Base-by-base conservation (phyloP, 1,140 invertebrate genomes). In the Archivesica marissinica region DNA sequence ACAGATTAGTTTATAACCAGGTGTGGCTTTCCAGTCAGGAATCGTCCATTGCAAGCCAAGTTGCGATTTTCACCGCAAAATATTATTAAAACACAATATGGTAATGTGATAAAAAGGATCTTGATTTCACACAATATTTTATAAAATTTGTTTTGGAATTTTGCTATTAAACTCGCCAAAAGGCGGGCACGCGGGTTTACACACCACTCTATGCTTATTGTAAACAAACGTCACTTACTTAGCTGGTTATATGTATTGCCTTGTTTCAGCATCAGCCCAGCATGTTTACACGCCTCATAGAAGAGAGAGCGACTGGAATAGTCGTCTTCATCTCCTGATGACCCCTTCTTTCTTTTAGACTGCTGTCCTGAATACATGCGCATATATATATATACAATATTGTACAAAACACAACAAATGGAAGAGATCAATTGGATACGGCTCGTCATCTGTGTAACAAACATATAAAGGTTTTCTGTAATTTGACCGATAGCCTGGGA, bases 191-290 rank as follows among this genome's bases (percentile, higher is more conserved):
- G 7, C 17, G 7, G 7, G 7, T 47, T 47, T 9, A 47, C 41
- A 47, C 17, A 47, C 41, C 41, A 47, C 41, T 47, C 7, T 47
- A 47, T 17, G 7, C 41, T 47, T 17, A 9, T 47, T 47, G 7
- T 9, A 28, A 13, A 64, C 15, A 35, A 23, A 25, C 59, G 2
- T 23, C 59, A 88, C 89, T 85, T 87, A 92, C 90, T 77, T 28
- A 92, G 66, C 86, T 87, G 87, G 86, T 91, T 90, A 44, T 74
- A 76, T 3, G 56, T 77, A 13, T 83, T 80, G 38, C 88, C 89
- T 88, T 86, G 82, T 61, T 88, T 91, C 25, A 92, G 85, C 0
- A 61, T 47, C 15, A 92, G 35, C 20, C 91, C 91, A 17, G 88
- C 85, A 54, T 88, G 87, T 41, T 61, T 80, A 39, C 88, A 59